Conservation (phyloP, 2,888 invertebrate genomes). For the Chymomyza procnemis region DNA sequence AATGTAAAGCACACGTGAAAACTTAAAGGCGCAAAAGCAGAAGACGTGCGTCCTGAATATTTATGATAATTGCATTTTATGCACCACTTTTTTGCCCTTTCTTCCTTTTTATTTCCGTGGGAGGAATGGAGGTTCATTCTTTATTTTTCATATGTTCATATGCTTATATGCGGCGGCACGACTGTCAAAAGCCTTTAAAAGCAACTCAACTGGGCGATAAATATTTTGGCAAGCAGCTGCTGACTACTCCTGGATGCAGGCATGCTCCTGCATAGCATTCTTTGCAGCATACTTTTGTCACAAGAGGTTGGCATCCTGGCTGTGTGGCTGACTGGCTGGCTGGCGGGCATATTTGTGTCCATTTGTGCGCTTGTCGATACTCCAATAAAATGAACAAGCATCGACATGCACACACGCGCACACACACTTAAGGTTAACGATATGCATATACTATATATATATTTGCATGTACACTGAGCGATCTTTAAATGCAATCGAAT, state of each 20-base stretch:
- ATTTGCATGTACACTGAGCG: neutral
- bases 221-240: conserved; percentile 48
- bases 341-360: conserved; percentile 37
- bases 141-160: conserved; percentile 7
- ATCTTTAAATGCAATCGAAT: no score
- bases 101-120: conserved; percentile 22
- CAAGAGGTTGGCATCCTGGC: neutral
- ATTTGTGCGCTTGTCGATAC: conserved; percentile 55
- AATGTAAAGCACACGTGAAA: conserved; percentile 6
- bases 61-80: conserved; percentile 72
- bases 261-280: conserved; percentile 5
- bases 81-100: conserved; percentile 39
- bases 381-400: conserved; percentile 63
- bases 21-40: conserved; percentile 24
- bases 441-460: neutral
- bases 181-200: conserved; percentile 64
- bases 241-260: conserved; percentile 29
- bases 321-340: conserved; percentile 1
- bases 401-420: conserved; percentile 20
- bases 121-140: neutral
- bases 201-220: conserved; percentile 41
- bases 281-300: neutral
- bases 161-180: conserved; percentile 52
- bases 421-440: neutral
- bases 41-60: conserved; percentile 56